Conservation (phyloP, 2,888 invertebrate species). For the Xestoiulus laeticollis region DNA sequence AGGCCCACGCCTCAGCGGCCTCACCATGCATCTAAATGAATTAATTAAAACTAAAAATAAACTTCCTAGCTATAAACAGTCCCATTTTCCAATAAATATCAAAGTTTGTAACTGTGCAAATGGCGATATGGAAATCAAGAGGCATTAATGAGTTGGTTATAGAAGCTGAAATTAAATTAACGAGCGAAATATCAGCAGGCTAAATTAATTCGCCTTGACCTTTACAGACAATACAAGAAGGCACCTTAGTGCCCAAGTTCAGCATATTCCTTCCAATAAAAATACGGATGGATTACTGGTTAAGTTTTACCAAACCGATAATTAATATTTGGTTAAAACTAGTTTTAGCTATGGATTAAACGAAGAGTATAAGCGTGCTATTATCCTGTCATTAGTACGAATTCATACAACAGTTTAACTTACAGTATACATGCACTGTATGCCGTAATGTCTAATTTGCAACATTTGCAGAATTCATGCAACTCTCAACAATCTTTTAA, state of each 20-base stretch:
- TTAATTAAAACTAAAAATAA: background rate
- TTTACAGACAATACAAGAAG: background rate
- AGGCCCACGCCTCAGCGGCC: background rate
- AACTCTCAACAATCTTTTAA: too few species aligned
- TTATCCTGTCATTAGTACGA: too few species aligned
- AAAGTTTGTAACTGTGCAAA: background rate
- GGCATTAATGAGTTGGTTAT: background rate
- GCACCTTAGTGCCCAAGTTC: background rate
- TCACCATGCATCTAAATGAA: background rate
- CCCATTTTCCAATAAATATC: background rate
- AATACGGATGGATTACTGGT: background rate
- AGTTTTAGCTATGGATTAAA: too few species aligned
- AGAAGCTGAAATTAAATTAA: background rate
- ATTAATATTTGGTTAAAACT: too few species aligned
- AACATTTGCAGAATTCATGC: too few species aligned
- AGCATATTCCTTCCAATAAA: background rate
- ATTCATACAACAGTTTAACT: too few species aligned
- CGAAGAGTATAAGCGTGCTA: too few species aligned
- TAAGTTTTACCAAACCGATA: too few species aligned
- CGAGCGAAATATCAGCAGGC: background rate
- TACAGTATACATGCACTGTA: too few species aligned
- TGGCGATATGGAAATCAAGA: background rate
- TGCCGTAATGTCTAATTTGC: too few species aligned
- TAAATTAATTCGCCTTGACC: background rate
- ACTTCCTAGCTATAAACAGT: background rate